Evolutionary conservation across 2,888 invertebrate species (phyloP), one percentile per base, ranked within the genome.

Genomic region (Osmoderma eremita): DNA sequence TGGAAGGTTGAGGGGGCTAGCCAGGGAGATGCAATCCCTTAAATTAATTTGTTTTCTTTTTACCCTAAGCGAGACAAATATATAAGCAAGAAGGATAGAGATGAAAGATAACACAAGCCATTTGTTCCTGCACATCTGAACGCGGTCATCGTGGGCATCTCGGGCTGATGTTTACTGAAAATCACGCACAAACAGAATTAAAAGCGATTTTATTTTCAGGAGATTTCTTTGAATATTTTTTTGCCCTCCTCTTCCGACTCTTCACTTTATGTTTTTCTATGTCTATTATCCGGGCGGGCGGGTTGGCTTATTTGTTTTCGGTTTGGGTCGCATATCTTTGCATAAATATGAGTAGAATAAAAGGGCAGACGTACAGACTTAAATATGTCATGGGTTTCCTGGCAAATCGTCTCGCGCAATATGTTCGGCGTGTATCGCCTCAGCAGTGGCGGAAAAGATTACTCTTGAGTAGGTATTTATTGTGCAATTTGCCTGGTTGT

Each of bases 31-130:
- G 49, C 49, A 41, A 38, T 58, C 58, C 58, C 39, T 65, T 58
- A 65, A 65, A 65, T 65, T 65, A 58, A 65, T 65, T 58, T 65
- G 65, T 65, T 65, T 65, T 65, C 65, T 65, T 65, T 65, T 65
- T 49, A 38, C n/a, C 38, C 6, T 30, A 10, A 39, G 53, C 18
- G 53, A 38, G 38, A 30, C 1, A 30, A 30, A 30, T 30, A 30
- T 4, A 5, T 30, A 1, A 6, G 58, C 30, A 30, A 30, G 17
- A 45, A 18, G 15, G 42, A 42, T 18, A 58, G 58, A 24, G 17
- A n/a, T n/a, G n/a, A n/a, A n/a, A n/a, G n/a, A n/a, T n/a, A n/a
- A 41, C 41, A 56, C 56, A 56, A 39, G 22, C 56, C 56, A 56
- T 56, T 56, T 56, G 42, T 56, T 56, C 42, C 56, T 56, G 39